These are phyloP conservation scores for Caenorhabditis elegans DNA, from an alignment of 1,140 invertebrate genomes.

Conservation along the genomic window WBcel235 BX284603.4:6775501-6776000, in stretches of 20 bases:
- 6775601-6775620: conserved; percentile 12
- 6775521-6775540: neutral
- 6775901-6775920: conserved; percentile 41
- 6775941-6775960: conserved; percentile 39
- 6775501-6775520: conserved; percentile 35
- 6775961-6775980: conserved; percentile 26
- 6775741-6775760: conserved; percentile 50
- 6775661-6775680: conserved; percentile 46
- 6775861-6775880: conserved; percentile 45
- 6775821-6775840: conserved; percentile 32
- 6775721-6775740: conserved; percentile 49
- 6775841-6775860: conserved; percentile 38
- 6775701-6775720: neutral
- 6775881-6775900: conserved; percentile 33
- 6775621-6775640: conserved; percentile 32
- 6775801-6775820: conserved; percentile 29
- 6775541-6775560: neutral
- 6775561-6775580: too few relatives aligned
- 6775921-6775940: conserved; percentile 40
- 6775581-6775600: conserved; percentile 36
- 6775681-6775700: conserved; percentile 40
- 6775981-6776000: conserved; percentile 52
- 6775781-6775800: too few relatives aligned
- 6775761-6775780: too few relatives aligned
- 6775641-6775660: conserved; percentile 36